Percentiles rank a stretch among this genome's conserved stretches.
Evolutionary conservation across 2,113 vertebrate species (phyloP).

Genomic region (Manacus vitellinus): DNA sequence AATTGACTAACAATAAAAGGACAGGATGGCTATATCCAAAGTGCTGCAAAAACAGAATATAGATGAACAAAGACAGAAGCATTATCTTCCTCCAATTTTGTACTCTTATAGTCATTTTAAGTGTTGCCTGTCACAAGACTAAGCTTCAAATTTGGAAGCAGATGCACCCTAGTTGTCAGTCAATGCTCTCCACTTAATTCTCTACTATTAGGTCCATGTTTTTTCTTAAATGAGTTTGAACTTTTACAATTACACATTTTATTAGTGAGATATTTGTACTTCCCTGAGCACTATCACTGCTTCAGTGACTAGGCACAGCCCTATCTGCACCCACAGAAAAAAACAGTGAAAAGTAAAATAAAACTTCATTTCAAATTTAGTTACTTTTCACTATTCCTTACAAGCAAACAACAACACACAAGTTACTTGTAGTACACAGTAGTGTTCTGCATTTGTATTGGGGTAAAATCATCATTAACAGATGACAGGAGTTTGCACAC

Average conservation of each 20-base stretch:
- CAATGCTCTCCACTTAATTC: background rate
- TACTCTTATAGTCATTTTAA: background rate
- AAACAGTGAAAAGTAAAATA: background rate
- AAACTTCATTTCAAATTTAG: background rate
- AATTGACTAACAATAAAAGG: background rate
- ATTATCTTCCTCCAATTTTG: conserved; percentile 4
- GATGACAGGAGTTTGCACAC: fast-evolving
- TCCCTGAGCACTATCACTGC: background rate
- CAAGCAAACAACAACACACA: background rate
- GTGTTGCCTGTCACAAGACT: background rate
- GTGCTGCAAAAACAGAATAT: background rate
- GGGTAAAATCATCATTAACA: background rate
- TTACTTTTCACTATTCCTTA: background rate
- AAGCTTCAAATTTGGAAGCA: background rate
- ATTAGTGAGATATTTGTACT: background rate
- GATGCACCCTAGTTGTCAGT: background rate
- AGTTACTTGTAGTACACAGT: background rate
- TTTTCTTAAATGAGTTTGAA: background rate
- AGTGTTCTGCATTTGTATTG: background rate
- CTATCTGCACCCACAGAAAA: background rate
- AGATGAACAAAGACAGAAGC: background rate
- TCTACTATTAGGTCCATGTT: fast-evolving
- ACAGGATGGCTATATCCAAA: background rate
- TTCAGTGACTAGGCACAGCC: background rate
- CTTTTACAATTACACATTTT: background rate